Base-by-base conservation (phyloP, 2,888 invertebrate genomes). In the Onchidella celtica region DNA sequence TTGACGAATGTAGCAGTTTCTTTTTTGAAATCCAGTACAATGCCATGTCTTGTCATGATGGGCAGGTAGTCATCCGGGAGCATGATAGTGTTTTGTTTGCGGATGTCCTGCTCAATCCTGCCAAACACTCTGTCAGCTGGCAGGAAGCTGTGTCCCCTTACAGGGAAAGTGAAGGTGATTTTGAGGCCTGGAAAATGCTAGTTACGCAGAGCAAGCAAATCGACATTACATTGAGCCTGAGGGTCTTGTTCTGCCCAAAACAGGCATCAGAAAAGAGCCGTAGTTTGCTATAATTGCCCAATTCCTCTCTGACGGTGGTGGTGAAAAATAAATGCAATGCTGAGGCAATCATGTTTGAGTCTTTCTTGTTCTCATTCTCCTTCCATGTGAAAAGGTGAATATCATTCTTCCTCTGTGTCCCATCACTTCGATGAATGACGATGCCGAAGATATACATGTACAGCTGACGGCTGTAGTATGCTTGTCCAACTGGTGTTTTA, bases 101-200 rank as follows among this genome's bases (percentile, higher is more conserved):
- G 6, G 61, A 61, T 61, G n/a, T 61, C 21, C n/a, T n/a, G n/a
- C n/a, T 61, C 61, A 27, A n/a, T 61, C 61, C 61, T 61, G n/a
- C 61, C 61, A 27, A 61, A 61, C 4, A 61, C 61, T 6, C 61
- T 36, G 38, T 63, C 76, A 24, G 76, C 76, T 14, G 63, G 76
- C n/a, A 76, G 27, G 36, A 76, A 76, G 38, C 38, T 65, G 40
- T 76, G 63, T n/a, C 76, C 63, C 27, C 63, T 36, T 17, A 76
- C 27, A 24, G 76, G 76, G 27, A 76, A 76, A 21, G 66, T 66
- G 36, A 36, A 17, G n/a, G 61, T 14, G 3, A 38, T 24, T n/a
- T 29, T 61, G 2, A 74, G 27, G 27, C 6, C 24, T 75, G 27
- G 32, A 36, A 3, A n/a, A 3, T 34, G 72, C 11, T 40, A 14